Evolutionary conservation across 2,113 vertebrate genomes (phyloP), one percentile per base, ranked within the genome.

Genomic region (Chauna torquata): DNA sequence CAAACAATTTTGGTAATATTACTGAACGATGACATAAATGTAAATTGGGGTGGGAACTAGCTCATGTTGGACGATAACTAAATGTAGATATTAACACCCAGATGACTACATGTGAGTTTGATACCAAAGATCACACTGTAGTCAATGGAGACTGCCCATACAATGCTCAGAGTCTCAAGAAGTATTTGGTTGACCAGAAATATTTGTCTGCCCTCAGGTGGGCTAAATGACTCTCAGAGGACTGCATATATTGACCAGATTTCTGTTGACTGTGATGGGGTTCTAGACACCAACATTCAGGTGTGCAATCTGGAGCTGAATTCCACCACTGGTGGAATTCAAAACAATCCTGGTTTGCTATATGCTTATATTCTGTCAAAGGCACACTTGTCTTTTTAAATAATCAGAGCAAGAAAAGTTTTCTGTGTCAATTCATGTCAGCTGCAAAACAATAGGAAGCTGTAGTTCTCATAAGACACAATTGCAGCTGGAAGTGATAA

Each of bases 1-100:
- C 17, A 93, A 94, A 85, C 30, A n/a, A 22, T 74, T 86, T 78
- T 38, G n/a, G 11, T 77, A 38, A 55, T 36, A 62, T 68, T 92
- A 50, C 38, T 44, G 28, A 74, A 9, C 36, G 11, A 77, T 4
- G 5, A 66, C 14, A 52, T 36, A 78, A 86, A 88, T 8, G 74
- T 36, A 68, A 86, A 50, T 13, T 10, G 4, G 9, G 4, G 1
- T 69, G n/a, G 69, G 28, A 83, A 77, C 81, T 59, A 62, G 0
- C 11, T 81, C 3, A 8, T 0, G 0, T 13, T 49, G 12, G 34
- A 32, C 14, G 8, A 47, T 16, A 77, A 28, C 23, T 34, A 50
- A 57, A 77, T 54, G 3, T 28, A 61, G 2, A 27, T 8, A 2
- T 61, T 52, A 72, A 22, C 10, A 42, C 3, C 14, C 44, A 15